Evolutionary conservation across 2,888 invertebrate species (phyloP).

Genomic region (Harpagoxenus sublaevis): DNA sequence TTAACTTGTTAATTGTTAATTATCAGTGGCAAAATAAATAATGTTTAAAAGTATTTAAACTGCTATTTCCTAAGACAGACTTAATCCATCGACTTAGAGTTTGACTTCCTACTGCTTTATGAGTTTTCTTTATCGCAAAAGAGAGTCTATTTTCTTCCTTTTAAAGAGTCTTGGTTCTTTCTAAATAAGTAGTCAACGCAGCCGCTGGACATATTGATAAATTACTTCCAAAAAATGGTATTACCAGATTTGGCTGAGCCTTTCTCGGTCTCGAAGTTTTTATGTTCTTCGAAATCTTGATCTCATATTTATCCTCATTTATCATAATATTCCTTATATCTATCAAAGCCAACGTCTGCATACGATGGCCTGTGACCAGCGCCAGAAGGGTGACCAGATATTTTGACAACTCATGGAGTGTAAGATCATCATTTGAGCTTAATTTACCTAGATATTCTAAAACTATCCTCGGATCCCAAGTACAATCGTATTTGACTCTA

Average conservation of each 20-base stretch:
- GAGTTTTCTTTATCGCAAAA: slow-evolving; percentile 55
- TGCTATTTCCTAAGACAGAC: slow-evolving; percentile 14
- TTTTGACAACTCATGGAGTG: slow-evolving; percentile 40
- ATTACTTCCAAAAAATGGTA: slow-evolving; percentile 49
- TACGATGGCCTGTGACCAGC: slow-evolving; percentile 49
- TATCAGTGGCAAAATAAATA: too few species aligned
- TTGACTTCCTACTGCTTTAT: slow-evolving; percentile 41
- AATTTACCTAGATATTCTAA: slow-evolving; percentile 24
- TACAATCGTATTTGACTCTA: slow-evolving; percentile 46
- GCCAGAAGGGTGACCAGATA: slow-evolving; percentile 53
- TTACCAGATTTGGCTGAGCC: slow-evolving; percentile 44
- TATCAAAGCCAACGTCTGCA: slow-evolving; percentile 35
- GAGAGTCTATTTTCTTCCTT: slow-evolving; percentile 31
- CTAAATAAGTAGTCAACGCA: slow-evolving; percentile 50
- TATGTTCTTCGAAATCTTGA: slow-evolving; percentile 51
- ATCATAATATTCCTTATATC: slow-evolving; percentile 50
- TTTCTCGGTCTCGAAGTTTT: slow-evolving; percentile 45
- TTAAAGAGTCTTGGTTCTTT: slow-evolving; percentile 52
- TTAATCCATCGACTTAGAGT: slow-evolving; percentile 64
- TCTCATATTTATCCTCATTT: slow-evolving; percentile 58
- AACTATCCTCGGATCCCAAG: slow-evolving; percentile 55
- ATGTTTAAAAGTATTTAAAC: neutral
- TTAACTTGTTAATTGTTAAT: too few species aligned
- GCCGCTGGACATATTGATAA: slow-evolving; percentile 52
- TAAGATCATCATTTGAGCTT: slow-evolving; percentile 34